phyloP scores from a whole-genome alignment of 2,888 invertebrate genomes.

The Malacosoma neustria region DNA sequence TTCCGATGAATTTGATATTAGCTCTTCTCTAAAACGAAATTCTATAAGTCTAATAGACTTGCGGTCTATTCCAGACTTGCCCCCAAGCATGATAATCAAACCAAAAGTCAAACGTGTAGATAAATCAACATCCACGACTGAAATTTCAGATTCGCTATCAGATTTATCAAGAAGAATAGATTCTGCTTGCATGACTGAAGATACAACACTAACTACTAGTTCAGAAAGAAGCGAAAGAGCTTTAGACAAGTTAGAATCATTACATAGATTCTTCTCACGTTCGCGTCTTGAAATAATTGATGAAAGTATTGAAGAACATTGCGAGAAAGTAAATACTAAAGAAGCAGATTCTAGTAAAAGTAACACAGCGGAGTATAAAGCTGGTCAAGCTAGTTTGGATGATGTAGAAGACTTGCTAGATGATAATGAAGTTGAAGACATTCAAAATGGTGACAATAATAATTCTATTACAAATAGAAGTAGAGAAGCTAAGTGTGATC shows the following conservation, averaged over 20 bases:
- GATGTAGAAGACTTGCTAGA: conserved; percentile 62
- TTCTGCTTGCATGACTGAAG: conserved; percentile 58
- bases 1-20: conserved; percentile 52
- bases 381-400: conserved; percentile 56
- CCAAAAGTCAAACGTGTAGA: conserved; percentile 53
- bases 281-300: conserved; percentile 65
- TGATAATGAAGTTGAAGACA: conserved; percentile 26
- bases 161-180: conserved; percentile 48
- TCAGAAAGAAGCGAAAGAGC: conserved; percentile 51
- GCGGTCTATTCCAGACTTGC: conserved; percentile 57
- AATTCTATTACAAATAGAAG: neutral
- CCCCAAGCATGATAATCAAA: conserved; percentile 56
- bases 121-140: conserved; percentile 61
- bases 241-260: conserved; percentile 55
- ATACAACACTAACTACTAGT: conserved; percentile 39
- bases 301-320: conserved; percentile 53
- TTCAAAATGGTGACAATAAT: neutral
- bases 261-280: conserved; percentile 59
- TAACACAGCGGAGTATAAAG: conserved; percentile 26
- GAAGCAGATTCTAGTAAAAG: conserved; percentile 11
- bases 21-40: conserved; percentile 36
- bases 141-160: conserved; percentile 52
- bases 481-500: neutral
- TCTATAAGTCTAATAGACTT: conserved; percentile 62
- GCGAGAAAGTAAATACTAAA: conserved; percentile 24